These are phyloP conservation scores for Drosophila ezoana DNA, from an alignment of 2,888 invertebrate species.

Conservation along the genomic window DNA sequence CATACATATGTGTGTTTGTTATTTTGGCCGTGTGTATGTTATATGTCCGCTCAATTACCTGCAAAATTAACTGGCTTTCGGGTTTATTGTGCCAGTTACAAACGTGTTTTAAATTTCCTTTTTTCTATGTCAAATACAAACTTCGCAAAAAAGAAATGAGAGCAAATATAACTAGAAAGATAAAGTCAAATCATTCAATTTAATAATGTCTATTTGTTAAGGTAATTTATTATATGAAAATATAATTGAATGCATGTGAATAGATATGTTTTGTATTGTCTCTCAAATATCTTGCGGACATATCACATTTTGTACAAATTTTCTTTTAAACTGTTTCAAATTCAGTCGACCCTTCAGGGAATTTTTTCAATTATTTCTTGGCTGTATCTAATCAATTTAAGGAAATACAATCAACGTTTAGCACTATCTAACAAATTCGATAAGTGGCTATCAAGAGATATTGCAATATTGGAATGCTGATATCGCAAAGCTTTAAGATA, in stretches of 20 bases:
- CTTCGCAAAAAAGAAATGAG: too few relatives aligned
- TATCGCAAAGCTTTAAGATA: neutral
- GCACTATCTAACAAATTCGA: slow-evolving; percentile 24
- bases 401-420: slow-evolving; percentile 29
- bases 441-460: slow-evolving; percentile 28
- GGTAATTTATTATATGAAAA: too few relatives aligned
- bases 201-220: neutral
- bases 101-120: slow-evolving; percentile 4
- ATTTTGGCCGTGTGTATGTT: neutral
- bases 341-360: neutral
- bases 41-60: slow-evolving; percentile 11
- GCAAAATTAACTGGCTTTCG: slow-evolving; percentile 11
- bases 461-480: slow-evolving; percentile 10
- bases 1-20: neutral
- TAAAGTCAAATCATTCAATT: slow-evolving; percentile 5
- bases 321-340: too few relatives aligned
- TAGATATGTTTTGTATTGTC: too few relatives aligned
- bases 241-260: too few relatives aligned
- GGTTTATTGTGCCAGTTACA: slow-evolving; percentile 3
- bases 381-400: slow-evolving; percentile 38
- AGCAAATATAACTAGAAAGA: neutral
- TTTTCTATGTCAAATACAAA: neutral
- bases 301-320: too few relatives aligned
- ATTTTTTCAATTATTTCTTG: neutral
- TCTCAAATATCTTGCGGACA: too few relatives aligned